A percentile compares a stretch with the other conserved stretches of the same genome.
Evolutionary conservation across 2,888 invertebrate species (phyloP).

Genomic region (Anoncus sp.): DNA sequence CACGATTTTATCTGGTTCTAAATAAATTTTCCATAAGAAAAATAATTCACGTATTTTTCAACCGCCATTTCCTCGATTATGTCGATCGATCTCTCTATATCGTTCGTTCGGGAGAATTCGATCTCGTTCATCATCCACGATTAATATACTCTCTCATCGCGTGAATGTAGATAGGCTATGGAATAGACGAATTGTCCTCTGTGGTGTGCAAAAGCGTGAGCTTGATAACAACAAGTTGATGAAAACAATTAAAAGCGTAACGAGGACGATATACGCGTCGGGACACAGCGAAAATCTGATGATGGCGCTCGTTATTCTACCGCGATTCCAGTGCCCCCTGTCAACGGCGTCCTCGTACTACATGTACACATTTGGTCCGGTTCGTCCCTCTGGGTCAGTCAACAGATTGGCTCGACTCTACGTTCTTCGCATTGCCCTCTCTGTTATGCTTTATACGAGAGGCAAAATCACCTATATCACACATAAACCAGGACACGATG

Average conservation of each 20-base stretch:
- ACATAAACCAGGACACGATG: conserved; percentile 59
- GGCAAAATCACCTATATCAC: conserved; percentile 30
- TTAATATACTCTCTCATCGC: background rate
- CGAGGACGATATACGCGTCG: conserved; percentile 72
- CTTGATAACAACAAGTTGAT: conserved; percentile 80
- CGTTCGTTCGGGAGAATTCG: conserved; percentile 2
- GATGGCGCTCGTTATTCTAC: conserved; percentile 61
- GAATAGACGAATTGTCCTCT: conserved; percentile 1
- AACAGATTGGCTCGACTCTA: conserved; percentile 34
- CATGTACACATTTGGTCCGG: conserved; percentile 24
- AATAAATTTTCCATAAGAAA: background rate
- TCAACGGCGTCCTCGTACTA: conserved; percentile 16
- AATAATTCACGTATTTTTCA: background rate
- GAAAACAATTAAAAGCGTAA: conserved; percentile 81
- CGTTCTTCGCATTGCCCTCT: background rate
- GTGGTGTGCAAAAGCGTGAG: conserved; percentile 1
- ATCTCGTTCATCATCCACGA: conserved; percentile 13
- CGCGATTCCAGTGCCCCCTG: conserved; percentile 27
- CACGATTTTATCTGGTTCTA: background rate
- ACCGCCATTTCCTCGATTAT: background rate
- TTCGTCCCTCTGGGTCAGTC: conserved; percentile 53
- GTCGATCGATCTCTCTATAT: too few relatives aligned
- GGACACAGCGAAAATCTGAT: conserved; percentile 30
- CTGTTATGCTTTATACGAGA: conserved; percentile 19
- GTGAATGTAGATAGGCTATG: conserved; percentile 18